Evolutionary conservation across 2,888 invertebrate genomes (phyloP).

Genomic region (Macrophya alboannulata): DNA sequence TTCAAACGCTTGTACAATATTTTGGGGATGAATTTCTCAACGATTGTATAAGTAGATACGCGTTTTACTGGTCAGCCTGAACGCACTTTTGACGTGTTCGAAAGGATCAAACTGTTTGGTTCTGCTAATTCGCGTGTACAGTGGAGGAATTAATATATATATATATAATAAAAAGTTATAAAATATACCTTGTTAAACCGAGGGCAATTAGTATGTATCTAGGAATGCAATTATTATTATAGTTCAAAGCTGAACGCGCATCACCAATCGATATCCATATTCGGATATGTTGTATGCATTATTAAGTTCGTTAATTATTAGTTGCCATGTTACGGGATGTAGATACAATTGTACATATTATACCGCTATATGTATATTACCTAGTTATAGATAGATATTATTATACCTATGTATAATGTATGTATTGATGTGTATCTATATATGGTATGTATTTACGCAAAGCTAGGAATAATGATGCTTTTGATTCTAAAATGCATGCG

Average conservation of each 20-base stretch:
- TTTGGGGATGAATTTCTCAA: neutral
- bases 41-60: neutral
- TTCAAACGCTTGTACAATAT: neutral
- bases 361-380: neutral
- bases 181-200: neutral
- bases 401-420: neutral
- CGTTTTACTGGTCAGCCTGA: neutral
- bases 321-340: neutral
- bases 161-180: neutral
- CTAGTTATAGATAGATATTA: neutral
- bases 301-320: constrained; percentile 17
- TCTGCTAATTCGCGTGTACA: neutral
- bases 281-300: neutral
- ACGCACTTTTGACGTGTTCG: constrained; percentile 50
- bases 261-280: neutral
- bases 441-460: neutral
- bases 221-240: neutral
- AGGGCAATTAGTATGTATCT: neutral
- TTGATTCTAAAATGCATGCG: constrained; percentile 26
- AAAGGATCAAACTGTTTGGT: neutral
- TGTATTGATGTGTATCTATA: neutral
- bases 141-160: neutral
- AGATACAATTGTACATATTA: neutral
- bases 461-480: constrained; percentile 17
- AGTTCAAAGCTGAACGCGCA: neutral